Evolutionary conservation across 2,797 vertebrate genomes (phyloP).

Genomic region (Rousettus madagascariensis): DNA sequence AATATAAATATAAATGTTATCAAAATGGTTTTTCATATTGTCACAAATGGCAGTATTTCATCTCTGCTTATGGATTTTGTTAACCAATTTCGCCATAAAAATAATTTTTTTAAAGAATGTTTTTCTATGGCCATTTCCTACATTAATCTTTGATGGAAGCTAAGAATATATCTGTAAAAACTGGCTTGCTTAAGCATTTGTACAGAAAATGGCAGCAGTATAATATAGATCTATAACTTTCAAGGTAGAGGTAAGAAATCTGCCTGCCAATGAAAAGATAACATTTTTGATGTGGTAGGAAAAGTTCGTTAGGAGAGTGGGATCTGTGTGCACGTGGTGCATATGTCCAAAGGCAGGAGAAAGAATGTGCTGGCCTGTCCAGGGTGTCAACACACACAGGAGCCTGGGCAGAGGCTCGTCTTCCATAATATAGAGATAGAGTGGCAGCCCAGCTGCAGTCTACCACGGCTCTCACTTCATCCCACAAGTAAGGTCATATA

Average conservation of each 20-base stretch:
- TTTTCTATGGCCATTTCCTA: not conserved
- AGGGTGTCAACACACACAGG: fast-evolving
- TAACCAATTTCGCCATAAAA: no score
- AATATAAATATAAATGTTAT: not conserved
- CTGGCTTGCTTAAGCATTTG: not conserved
- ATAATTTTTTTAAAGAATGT: not conserved
- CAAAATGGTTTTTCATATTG: not conserved
- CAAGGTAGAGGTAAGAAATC: not conserved
- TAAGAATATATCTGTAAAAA: not conserved
- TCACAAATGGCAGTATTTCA: no score
- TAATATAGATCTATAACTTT: not conserved
- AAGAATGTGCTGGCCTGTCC: not conserved
- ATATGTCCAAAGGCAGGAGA: not conserved
- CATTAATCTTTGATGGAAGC: not conserved
- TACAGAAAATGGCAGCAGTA: not conserved
- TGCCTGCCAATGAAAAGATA: not conserved
- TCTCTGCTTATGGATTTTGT: no score
- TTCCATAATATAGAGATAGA: not conserved
- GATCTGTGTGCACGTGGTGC: not conserved
- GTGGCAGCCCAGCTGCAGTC: not conserved
- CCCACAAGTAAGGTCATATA: not conserved
- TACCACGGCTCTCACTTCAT: not conserved
- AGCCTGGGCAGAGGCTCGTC: not conserved
- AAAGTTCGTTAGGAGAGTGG: not conserved
- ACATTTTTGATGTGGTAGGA: not conserved